These are phyloP conservation scores for Lucinisca nassula DNA, from an alignment of 2,888 invertebrate genomes.

Conservation along the genomic window DNA sequence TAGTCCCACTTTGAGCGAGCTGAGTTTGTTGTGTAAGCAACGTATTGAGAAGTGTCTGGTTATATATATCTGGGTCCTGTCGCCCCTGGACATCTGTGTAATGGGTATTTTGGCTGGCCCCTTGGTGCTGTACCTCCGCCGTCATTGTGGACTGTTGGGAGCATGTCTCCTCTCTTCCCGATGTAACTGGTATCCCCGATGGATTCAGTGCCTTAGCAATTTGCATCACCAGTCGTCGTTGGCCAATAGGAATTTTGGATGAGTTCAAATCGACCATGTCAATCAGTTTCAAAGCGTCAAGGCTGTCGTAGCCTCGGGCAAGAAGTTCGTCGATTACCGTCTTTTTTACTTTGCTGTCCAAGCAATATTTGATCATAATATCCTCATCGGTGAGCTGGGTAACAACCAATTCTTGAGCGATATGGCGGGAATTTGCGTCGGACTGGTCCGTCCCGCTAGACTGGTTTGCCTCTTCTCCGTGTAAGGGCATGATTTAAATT, in stretches of 20 bases:
- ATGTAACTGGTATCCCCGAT: no score
- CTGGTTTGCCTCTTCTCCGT: no score
- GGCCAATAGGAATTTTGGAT: background rate
- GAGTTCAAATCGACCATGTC: background rate
- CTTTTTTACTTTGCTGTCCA: conserved; percentile 14
- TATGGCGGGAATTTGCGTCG: no score
- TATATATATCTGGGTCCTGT: background rate
- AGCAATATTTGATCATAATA: background rate
- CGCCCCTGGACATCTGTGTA: no score
- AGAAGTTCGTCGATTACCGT: background rate
- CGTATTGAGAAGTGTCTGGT: background rate
- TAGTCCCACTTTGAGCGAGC: no score
- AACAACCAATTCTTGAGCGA: no score
- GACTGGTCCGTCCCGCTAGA: no score
- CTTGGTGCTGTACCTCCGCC: no score
- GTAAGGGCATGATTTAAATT: no score
- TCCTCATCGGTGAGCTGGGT: background rate
- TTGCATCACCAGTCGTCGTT: background rate
- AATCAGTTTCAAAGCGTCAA: conserved; percentile 16
- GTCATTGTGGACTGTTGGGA: no score
- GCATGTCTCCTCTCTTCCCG: no score
- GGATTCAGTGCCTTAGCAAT: background rate
- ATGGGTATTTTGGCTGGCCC: background rate
- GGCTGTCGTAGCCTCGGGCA: background rate
- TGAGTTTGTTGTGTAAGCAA: background rate